Conservation (phyloP, 2,113 vertebrate genomes). For the Phodopus roborovskii region DNA sequence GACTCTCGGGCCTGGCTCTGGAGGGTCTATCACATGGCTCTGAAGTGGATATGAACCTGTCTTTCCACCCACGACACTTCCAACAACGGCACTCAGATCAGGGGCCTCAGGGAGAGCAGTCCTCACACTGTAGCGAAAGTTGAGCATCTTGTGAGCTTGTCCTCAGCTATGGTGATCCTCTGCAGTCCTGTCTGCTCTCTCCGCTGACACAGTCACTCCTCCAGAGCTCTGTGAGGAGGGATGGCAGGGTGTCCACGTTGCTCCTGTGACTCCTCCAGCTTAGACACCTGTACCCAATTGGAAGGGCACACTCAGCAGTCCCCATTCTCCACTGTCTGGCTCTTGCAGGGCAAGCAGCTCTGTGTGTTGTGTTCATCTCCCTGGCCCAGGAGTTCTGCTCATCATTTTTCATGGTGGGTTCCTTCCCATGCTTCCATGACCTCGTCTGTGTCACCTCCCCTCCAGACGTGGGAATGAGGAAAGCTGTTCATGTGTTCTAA, state of each 20-base stretch:
- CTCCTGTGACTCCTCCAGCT: neutral
- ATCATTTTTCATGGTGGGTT: neutral
- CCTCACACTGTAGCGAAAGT: neutral
- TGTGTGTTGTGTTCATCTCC: fast-evolving
- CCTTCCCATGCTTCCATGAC: neutral
- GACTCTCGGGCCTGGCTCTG: too few relatives aligned
- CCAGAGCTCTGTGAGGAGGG: neutral
- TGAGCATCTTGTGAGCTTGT: neutral
- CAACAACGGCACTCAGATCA: fast-evolving
- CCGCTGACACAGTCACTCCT: too few relatives aligned
- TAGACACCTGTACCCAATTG: too few relatives aligned
- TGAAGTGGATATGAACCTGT: neutral
- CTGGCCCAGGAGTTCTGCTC: neutral
- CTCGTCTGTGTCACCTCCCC: neutral
- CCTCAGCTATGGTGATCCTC: neutral
- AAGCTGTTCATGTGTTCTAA: too few relatives aligned
- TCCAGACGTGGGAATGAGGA: neutral
- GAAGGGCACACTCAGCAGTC: neutral
- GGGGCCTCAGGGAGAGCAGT: neutral
- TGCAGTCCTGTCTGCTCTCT: neutral
- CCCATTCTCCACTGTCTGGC: neutral
- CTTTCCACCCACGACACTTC: neutral
- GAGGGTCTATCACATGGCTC: neutral
- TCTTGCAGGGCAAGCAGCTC: fast-evolving
- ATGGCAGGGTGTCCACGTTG: too few relatives aligned